Evolutionary conservation across 2,797 vertebrate species (phyloP).

Genomic region (Podargus strigoides): DNA sequence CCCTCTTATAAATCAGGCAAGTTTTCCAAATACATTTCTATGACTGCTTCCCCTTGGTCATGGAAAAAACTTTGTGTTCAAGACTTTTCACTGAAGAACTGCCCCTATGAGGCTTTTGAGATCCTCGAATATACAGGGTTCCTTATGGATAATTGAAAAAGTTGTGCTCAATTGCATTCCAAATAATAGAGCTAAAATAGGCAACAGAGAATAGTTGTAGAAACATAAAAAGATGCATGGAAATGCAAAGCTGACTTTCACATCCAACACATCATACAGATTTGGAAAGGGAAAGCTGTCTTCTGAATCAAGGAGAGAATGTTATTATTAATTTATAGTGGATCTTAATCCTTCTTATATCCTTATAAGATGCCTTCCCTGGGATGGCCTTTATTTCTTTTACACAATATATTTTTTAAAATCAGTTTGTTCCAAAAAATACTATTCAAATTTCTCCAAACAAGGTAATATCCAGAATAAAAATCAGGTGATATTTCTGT

Average conservation of each 20-base stretch:
- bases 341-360: neutral
- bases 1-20: neutral
- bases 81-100: neutral
- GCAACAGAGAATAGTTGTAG: neutral
- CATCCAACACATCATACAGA: neutral
- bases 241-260: neutral
- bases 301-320: neutral
- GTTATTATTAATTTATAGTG: neutral
- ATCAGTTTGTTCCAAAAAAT: neutral
- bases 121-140: neutral
- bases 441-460: neutral
- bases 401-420: fast-evolving
- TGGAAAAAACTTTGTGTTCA: neutral
- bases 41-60: neutral
- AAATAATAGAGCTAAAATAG: neutral
- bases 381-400: neutral
- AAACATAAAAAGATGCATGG: neutral
- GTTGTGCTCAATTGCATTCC: neutral
- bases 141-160: neutral
- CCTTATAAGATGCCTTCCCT: neutral
- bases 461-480: neutral
- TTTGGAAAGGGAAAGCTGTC: neutral
- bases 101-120: neutral
- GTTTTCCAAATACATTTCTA: neutral
- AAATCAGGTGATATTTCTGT: neutral